Base-by-base conservation (phyloP, 92 coral and sea anemone genomes). In the Porites divaricata region DNA sequence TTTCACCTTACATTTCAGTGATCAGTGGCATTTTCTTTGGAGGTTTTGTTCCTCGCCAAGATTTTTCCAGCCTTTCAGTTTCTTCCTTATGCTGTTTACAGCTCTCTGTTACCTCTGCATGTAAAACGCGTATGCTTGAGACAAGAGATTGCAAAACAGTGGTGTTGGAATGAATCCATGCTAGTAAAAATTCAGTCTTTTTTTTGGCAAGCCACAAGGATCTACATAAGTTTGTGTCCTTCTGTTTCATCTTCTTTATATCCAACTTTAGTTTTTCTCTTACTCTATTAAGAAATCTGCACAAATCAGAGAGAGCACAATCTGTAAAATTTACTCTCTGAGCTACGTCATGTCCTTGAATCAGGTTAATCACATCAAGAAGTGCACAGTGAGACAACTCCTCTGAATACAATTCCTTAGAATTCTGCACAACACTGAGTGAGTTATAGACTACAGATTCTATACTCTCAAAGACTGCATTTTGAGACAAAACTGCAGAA, bases 191-290 rank as follows among this genome's bases (percentile, higher is more conserved):
- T 21, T 93, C 90, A 3, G 90, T 90, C 70, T 95, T 95, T 89
- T 95, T 95, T 87, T 95, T 95, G 0, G 98, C 98, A 70, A 94
- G 88, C 95, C 98, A 95, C 57, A 95, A 70, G 14, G 74, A 77
- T 76, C 91, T 95, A 24, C 21, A 86, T 17, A 94, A 72, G 22
- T 89, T 84, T 75, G 83, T 67, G 63, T 68, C 83, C 53, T 53
- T 45, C 79, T 69, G 57, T 35, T 90, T 72, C 69, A 67, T 52
- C 7, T 74, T 57, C 16, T 75, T 75, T 4, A 35, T 35, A 75
- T 70, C 72, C 45, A 10, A 35, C 79, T 74, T 91, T 16, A 89
- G 10, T 25, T 73, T 68, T 69, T 82, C 79, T 58, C 83, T 85
- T 78, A 85, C 89, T 79, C 76, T 83, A 21, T 58, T 90, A 25